phyloP scores from a whole-genome alignment of 2,113 vertebrate species.

The Syngnathus floridae region DNA sequence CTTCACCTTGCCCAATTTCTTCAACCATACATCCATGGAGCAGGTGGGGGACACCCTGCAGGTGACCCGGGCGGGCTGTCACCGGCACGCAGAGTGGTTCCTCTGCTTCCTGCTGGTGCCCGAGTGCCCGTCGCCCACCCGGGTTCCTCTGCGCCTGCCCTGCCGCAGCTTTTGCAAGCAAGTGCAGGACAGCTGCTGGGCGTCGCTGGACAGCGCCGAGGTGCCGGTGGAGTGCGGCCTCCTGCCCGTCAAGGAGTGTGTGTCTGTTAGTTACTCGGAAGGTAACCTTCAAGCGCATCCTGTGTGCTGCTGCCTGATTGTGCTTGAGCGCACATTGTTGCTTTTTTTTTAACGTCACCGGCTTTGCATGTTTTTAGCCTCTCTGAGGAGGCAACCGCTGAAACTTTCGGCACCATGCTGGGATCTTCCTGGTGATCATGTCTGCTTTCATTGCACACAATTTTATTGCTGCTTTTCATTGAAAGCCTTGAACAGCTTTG shows the following conservation, averaged over 20 bases:
- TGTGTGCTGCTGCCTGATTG: slow-evolving; percentile 1
- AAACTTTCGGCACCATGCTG: not conserved
- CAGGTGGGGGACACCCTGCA: slow-evolving; percentile 66
- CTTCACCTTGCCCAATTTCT: slow-evolving; percentile 78
- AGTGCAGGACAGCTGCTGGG: slow-evolving; percentile 83
- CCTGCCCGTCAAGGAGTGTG: slow-evolving; percentile 77
- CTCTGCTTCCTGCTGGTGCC: slow-evolving; percentile 85
- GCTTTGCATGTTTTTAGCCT: not conserved
- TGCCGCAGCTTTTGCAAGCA: slow-evolving; percentile 83
- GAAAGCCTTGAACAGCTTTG: not conserved
- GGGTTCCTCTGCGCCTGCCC: slow-evolving; percentile 51
- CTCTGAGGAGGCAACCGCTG: not conserved
- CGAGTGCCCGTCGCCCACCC: slow-evolving; percentile 46
- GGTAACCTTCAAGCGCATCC: slow-evolving; percentile 67
- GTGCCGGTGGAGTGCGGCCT: slow-evolving; percentile 80
- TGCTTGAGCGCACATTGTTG: not conserved
- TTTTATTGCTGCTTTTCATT: not conserved
- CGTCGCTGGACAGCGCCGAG: slow-evolving; percentile 53
- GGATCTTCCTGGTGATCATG: not conserved
- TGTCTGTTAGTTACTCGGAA: slow-evolving; percentile 66
- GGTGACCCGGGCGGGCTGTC: slow-evolving; percentile 74
- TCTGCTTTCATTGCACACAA: not conserved
- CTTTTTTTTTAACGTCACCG: not conserved
- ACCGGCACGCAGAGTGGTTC: slow-evolving; percentile 79
- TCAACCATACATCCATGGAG: slow-evolving; percentile 66